Percentiles rank a stretch among this genome's conserved stretches.
phyloP scores from a whole-genome alignment of 2,888 invertebrate genomes.

The Melitaea athalia region DNA sequence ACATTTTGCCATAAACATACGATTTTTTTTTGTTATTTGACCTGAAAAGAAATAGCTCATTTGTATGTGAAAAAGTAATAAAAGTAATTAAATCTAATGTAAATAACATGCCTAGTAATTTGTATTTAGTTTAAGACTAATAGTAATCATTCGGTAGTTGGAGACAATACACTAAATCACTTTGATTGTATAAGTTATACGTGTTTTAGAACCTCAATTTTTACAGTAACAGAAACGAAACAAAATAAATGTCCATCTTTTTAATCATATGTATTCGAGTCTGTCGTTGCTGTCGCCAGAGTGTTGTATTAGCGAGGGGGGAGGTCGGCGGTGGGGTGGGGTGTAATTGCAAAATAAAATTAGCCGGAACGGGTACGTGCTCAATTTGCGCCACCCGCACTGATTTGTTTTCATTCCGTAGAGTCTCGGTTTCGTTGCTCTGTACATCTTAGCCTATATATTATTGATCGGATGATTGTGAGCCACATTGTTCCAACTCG shows the following conservation, averaged over 20 bases:
- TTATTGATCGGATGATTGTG: conserved; percentile 67
- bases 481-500: conserved; percentile 62
- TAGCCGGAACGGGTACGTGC: conserved; percentile 82
- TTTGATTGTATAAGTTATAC: too few relatives aligned
- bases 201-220: too few relatives aligned
- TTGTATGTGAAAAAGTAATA: too few relatives aligned
- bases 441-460: conserved; percentile 75
- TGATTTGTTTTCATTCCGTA: conserved; percentile 79
- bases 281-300: conserved; percentile 65
- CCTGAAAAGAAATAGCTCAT: too few relatives aligned
- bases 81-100: too few relatives aligned
- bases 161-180: too few relatives aligned
- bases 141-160: too few relatives aligned
- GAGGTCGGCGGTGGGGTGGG: conserved; percentile 50
- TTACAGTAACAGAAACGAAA: not conserved
- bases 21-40: too few relatives aligned
- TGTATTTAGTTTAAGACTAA: too few relatives aligned
- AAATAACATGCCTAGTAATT: too few relatives aligned
- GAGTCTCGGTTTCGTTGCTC: conserved; percentile 48
- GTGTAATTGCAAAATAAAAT: conserved; percentile 83
- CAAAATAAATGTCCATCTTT: not conserved
- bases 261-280: conserved; percentile 31
- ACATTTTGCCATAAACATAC: too few relatives aligned
- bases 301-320: conserved; percentile 73
- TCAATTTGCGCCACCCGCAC: conserved; percentile 82